Evolutionary conservation across 23 tunicate genomes (phyloP).

Genomic region (Corella eumyota): DNA sequence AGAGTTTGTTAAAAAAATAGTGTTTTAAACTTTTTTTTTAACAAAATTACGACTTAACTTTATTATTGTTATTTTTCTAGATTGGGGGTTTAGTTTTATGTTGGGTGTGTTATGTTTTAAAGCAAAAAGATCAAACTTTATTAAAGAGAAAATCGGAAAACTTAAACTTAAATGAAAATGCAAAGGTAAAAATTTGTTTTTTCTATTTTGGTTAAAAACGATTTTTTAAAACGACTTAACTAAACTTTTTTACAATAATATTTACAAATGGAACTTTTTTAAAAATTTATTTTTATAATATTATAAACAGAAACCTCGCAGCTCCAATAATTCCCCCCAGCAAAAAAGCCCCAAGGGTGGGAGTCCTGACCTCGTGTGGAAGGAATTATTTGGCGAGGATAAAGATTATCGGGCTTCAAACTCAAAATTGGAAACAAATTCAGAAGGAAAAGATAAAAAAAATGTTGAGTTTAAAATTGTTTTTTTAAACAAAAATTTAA

Average conservation of each 20-base stretch:
- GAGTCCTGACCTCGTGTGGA: slow-evolving; percentile 10
- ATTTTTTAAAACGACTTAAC: too few relatives aligned
- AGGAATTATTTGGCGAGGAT: slow-evolving; percentile 19
- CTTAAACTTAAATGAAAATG: neutral
- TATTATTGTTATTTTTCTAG: too few relatives aligned
- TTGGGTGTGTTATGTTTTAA: slow-evolving; percentile 50
- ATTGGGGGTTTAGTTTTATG: slow-evolving; percentile 25
- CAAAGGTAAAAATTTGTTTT: too few relatives aligned
- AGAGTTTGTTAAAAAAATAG: too few relatives aligned
- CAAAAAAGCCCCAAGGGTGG: neutral
- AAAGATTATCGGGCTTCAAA: neutral
- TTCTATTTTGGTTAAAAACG: too few relatives aligned
- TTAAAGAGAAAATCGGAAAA: slow-evolving; percentile 23
- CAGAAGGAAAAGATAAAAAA: neutral
- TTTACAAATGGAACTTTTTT: too few relatives aligned
- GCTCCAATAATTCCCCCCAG: too few relatives aligned
- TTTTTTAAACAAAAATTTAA: too few relatives aligned
- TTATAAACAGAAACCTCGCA: too few relatives aligned
- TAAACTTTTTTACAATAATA: too few relatives aligned
- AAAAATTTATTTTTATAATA: too few relatives aligned
- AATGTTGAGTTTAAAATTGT: too few relatives aligned
- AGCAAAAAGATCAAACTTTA: slow-evolving; percentile 13
- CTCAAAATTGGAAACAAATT: neutral
- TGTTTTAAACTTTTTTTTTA: neutral
- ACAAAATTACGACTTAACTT: neutral